Conservation (phyloP, 2,113 vertebrate species). For the Cyprinus carpio region DNA sequence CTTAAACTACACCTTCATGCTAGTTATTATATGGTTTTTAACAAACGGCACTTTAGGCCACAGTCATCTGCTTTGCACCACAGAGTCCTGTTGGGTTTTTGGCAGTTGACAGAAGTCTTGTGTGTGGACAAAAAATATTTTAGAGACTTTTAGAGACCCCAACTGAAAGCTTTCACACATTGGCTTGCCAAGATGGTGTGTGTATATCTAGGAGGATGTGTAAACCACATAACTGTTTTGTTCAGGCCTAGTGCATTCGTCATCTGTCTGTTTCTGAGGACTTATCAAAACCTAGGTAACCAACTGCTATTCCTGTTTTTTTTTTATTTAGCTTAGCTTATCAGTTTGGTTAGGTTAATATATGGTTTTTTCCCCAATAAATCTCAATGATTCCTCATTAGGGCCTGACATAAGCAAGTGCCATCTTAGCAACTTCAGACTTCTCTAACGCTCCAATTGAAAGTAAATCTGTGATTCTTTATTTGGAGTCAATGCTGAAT, state of each 20-base stretch:
- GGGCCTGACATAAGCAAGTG: constrained; percentile 3
- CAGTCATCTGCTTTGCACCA: not conserved
- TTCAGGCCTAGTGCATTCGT: not conserved
- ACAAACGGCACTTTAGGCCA: not conserved
- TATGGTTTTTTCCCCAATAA: not conserved
- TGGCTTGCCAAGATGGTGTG: constrained; percentile 10
- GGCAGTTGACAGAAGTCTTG: not conserved
- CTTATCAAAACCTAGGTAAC: not conserved
- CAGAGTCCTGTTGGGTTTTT: not conserved
- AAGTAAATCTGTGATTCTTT: no score
- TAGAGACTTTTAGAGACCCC: not conserved
- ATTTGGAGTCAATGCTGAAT: no score
- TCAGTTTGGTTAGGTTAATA: not conserved
- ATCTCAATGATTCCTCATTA: constrained; percentile 27
- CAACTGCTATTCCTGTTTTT: not conserved
- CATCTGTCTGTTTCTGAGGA: constrained; percentile 25
- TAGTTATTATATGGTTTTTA: not conserved
- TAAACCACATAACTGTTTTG: constrained; percentile 33
- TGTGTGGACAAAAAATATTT: not conserved
- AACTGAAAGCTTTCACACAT: not conserved
- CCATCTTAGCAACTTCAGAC: constrained; percentile 9
- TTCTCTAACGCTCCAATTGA: constrained; percentile 49
- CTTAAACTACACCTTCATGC: not conserved
- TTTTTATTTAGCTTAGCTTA: not conserved
- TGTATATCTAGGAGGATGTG: constrained; percentile 46